A percentile compares a stretch with the other conserved stretches of the same genome.
phyloP scores from a whole-genome alignment of 2,797 vertebrate species.

The Pangasius mekongensis region DNA sequence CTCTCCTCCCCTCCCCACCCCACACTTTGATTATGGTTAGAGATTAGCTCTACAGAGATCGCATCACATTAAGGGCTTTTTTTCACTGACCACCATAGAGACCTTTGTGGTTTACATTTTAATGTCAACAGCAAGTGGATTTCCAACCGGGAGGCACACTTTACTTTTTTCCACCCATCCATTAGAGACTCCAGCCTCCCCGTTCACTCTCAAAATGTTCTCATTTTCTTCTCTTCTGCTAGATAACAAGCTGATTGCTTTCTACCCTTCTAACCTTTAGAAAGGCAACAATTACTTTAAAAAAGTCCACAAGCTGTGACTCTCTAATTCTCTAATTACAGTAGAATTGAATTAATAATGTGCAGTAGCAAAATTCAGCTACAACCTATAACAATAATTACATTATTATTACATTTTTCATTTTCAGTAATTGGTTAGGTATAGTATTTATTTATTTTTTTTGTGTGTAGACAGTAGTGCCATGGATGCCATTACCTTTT shows the following conservation, averaged over 20 bases:
- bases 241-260: slow-evolving; percentile 40
- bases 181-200: slow-evolving; percentile 43
- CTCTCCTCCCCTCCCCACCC: slow-evolving; percentile 29
- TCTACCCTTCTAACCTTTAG: slow-evolving; percentile 17
- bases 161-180: slow-evolving; percentile 40
- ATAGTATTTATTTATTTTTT: not conserved
- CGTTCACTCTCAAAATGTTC: slow-evolving; percentile 21
- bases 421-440: not conserved
- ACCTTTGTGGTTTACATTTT: slow-evolving; percentile 59
- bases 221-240: slow-evolving; percentile 34
- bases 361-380: not conserved
- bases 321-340: slow-evolving; percentile 6
- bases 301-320: not conserved
- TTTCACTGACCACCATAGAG: slow-evolving; percentile 47
- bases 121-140: slow-evolving; percentile 56
- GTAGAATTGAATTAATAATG: not conserved
- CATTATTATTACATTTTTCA: not conserved
- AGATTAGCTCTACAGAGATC: slow-evolving; percentile 71
- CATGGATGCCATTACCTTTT: not conserved
- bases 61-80: slow-evolving; percentile 61
- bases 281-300: slow-evolving; percentile 15
- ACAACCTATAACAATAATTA: not conserved
- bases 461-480: too few species aligned
- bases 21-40: slow-evolving; percentile 69
- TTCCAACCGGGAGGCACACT: slow-evolving; percentile 49